phyloP scores from a whole-genome alignment of 2,888 invertebrate species.

The Mamestra brassicae region DNA sequence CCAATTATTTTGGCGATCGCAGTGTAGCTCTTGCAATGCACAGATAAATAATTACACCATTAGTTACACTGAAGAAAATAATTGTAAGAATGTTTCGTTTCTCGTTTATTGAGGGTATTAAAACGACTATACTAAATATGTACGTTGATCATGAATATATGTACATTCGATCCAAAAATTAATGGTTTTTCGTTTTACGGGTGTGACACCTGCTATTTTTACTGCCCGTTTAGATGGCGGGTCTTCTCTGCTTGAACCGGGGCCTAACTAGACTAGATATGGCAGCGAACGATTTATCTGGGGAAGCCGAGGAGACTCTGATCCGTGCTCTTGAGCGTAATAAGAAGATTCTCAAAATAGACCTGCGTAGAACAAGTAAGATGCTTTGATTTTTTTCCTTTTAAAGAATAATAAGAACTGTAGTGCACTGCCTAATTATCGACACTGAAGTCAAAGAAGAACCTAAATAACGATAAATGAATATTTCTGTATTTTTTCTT shows the following conservation, averaged over 20 bases:
- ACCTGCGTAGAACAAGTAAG: constrained; percentile 86
- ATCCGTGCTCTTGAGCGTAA: constrained; percentile 83
- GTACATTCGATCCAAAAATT: not conserved
- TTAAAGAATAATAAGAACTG: not conserved
- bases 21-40: too few species aligned
- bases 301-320: constrained; percentile 88
- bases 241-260: constrained; percentile 89
- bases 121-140: not conserved
- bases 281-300: constrained; percentile 91
- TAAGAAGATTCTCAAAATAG: constrained; percentile 80
- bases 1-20: too few species aligned
- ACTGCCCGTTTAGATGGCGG: constrained; percentile 81
- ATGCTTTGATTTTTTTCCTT: constrained; percentile 33
- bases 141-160: constrained; percentile 33
- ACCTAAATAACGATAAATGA: too few species aligned
- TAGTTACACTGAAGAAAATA: too few species aligned
- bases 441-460: too few species aligned
- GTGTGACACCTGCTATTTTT: constrained; percentile 47
- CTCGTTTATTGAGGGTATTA: constrained; percentile 36
- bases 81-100: too few species aligned
- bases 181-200: constrained; percentile 31
- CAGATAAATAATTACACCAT: too few species aligned
- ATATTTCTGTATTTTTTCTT: constrained; percentile 62
- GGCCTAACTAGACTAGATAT: constrained; percentile 90
- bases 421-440: not conserved